A percentile compares a stretch with the other conserved stretches of the same genome.
Conservation (phyloP, 2,113 vertebrate genomes). For the Sterna hirundo region DNA sequence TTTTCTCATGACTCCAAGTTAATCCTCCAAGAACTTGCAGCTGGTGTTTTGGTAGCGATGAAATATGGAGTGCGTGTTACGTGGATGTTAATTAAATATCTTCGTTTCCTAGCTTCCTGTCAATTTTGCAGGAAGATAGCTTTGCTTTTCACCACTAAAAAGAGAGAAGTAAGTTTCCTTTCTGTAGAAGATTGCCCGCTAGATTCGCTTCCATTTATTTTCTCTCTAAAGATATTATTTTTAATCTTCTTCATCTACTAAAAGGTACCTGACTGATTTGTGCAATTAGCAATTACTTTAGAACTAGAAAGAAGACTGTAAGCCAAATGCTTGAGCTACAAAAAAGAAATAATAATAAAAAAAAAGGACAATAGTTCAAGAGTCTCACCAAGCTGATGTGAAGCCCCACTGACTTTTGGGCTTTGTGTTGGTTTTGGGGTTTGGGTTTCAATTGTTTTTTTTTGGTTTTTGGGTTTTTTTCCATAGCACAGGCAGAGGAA, state of each 20-base stretch:
- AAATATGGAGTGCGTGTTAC: background rate
- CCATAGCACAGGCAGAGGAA: background rate
- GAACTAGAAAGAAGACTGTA: background rate
- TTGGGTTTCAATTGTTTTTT: background rate
- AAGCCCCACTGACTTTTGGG: background rate
- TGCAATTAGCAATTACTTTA: background rate
- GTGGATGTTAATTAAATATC: background rate
- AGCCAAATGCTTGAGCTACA: background rate
- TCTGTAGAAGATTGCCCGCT: background rate
- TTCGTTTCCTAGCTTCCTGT: background rate
- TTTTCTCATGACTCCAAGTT: background rate
- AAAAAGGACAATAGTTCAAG: background rate
- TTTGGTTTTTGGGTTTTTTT: background rate
- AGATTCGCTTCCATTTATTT: background rate
- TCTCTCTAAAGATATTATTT: background rate
- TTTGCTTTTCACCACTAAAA: background rate
- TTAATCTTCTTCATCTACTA: background rate
- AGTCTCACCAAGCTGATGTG: background rate
- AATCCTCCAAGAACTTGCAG: background rate
- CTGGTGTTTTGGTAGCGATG: background rate
- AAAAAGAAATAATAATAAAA: background rate
- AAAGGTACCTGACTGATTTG: background rate
- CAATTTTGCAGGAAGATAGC: background rate
- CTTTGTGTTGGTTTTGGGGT: background rate
- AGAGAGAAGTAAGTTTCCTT: background rate